Evolutionary conservation across 2,888 invertebrate genomes (phyloP).

Genomic region (Trachelus tabidus): DNA sequence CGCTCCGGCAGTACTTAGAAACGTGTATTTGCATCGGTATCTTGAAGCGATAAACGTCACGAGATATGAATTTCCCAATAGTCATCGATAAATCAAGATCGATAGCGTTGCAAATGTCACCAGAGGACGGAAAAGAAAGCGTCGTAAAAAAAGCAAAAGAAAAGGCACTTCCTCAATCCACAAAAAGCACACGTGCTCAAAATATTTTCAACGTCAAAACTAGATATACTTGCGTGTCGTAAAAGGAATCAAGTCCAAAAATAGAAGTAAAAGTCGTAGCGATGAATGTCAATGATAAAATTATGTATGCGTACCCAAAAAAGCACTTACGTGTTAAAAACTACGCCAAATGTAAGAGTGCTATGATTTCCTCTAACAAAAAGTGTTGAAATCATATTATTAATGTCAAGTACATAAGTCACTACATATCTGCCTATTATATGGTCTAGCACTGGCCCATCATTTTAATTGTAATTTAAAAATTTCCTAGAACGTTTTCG

Average conservation of each 20-base stretch:
- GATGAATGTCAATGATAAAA: neutral
- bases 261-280: neutral
- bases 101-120: neutral
- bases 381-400: too few species aligned
- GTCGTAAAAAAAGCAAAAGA: neutral
- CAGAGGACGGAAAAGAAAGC: neutral
- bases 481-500: too few species aligned
- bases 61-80: neutral
- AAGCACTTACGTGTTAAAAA: too few species aligned
- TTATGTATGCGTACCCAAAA: slow-evolving; percentile 9
- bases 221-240: neutral
- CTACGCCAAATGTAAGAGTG: too few species aligned
- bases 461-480: too few species aligned
- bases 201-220: neutral
- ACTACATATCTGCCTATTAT: too few species aligned
- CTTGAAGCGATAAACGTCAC: neutral
- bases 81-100: neutral
- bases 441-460: too few species aligned
- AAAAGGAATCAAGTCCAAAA: neutral
- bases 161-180: neutral
- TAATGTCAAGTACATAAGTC: too few species aligned
- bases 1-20: neutral
- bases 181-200: neutral
- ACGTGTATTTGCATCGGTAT: neutral
- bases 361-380: too few species aligned